These are phyloP conservation scores for Melanotaenia pygmaea DNA, from an alignment of 2,797 vertebrate genomes.

Conservation along the genomic window DNA sequence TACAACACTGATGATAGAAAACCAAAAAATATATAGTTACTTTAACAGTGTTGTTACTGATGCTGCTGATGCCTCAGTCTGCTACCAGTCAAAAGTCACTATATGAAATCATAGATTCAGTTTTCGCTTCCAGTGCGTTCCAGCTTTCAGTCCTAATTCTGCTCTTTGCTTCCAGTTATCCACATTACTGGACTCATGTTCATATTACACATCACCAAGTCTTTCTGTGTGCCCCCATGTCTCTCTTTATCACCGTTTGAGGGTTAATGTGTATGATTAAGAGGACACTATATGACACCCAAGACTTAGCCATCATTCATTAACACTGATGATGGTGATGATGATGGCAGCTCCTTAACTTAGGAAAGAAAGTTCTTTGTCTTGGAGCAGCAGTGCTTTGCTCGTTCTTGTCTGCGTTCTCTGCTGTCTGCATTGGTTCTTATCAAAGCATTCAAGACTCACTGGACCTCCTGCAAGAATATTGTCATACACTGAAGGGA, in stretches of 20 bases:
- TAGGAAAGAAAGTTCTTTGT: not conserved
- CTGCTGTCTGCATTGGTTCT: slow-evolving; percentile 49
- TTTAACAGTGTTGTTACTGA: not conserved
- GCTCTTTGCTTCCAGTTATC: slow-evolving; percentile 47
- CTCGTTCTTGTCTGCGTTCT: slow-evolving; percentile 35
- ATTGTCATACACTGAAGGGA: not conserved
- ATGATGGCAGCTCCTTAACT: not conserved
- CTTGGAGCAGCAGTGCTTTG: slow-evolving; percentile 17
- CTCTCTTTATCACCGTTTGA: slow-evolving; percentile 17
- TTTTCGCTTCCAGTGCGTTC: slow-evolving; percentile 68
- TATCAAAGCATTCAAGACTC: not conserved
- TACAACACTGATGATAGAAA: not conserved
- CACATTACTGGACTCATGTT: slow-evolving; percentile 39
- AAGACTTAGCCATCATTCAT: not conserved
- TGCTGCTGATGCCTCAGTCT: slow-evolving; percentile 11
- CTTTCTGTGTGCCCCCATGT: slow-evolving; percentile 4
- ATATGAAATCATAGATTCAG: not conserved
- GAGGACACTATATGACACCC: not conserved
- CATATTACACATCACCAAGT: slow-evolving; percentile 29
- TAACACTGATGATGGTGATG: slow-evolving; percentile 6
- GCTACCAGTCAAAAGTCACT: not conserved
- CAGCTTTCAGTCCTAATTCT: slow-evolving; percentile 35
- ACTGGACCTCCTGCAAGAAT: slow-evolving; percentile 30
- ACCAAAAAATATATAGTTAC: too few species aligned
- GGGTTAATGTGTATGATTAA: not conserved